These are phyloP conservation scores for Anguilla obscura DNA, from an alignment of 2,797 vertebrate genomes.

Conservation along the genomic window DNA sequence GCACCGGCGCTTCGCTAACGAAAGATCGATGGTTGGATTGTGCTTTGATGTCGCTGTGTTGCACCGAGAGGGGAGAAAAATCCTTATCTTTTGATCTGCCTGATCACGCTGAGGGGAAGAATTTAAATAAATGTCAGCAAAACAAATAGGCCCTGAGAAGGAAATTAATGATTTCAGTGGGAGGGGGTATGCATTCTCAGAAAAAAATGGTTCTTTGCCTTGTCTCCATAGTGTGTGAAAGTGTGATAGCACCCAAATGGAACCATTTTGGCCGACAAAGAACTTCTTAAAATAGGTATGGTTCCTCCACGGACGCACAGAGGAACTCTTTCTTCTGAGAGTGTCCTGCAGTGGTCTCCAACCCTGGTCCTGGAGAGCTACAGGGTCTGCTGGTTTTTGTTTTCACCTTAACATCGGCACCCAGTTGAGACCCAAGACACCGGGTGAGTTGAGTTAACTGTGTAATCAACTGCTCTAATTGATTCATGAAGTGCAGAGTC, in stretches of 20 bases:
- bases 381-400: too few relatives aligned
- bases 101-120: neutral
- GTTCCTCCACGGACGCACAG: too few relatives aligned
- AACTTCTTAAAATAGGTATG: neutral
- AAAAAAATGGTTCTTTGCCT: neutral
- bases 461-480: too few relatives aligned
- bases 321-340: too few relatives aligned
- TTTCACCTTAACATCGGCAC: too few relatives aligned
- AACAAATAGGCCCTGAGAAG: constrained; percentile 17
- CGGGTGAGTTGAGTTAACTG: too few relatives aligned
- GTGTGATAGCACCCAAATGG: neutral
- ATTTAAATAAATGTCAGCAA: constrained; percentile 4
- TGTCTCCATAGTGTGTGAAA: neutral
- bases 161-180: constrained; percentile 6
- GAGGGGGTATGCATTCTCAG: neutral
- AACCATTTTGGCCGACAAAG: neutral
- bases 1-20: neutral
- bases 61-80: neutral
- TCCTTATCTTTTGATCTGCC: neutral
- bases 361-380: too few relatives aligned
- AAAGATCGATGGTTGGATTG: neutral
- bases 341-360: too few relatives aligned
- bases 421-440: too few relatives aligned
- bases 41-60: neutral
- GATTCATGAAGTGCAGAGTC: too few relatives aligned